Evolutionary conservation across 1,140 invertebrate species (phyloP).

Genomic region (Hyles vespertilio): DNA sequence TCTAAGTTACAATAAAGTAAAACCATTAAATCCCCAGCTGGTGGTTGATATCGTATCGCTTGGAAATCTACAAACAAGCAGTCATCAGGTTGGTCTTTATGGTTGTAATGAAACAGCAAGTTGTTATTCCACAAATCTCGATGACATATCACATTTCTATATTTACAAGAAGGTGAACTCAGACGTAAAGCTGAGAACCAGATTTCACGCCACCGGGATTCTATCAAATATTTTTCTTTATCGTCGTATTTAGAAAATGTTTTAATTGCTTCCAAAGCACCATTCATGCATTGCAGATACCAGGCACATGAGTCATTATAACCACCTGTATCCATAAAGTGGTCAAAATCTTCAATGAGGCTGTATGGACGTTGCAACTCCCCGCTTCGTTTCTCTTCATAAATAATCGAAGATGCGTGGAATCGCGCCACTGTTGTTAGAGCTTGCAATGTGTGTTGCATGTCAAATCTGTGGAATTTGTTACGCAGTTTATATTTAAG

Average conservation of each 20-base stretch:
- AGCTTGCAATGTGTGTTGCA: constrained; percentile 48
- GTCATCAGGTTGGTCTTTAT: constrained; percentile 45
- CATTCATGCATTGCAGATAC: constrained; percentile 53
- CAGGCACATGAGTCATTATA: constrained; percentile 39
- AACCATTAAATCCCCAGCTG: constrained; percentile 76
- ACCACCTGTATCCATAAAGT: constrained; percentile 39
- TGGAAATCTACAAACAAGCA: constrained; percentile 80
- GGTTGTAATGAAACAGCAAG: constrained; percentile 76
- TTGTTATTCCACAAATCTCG: constrained; percentile 81
- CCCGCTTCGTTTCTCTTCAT: constrained; percentile 47
- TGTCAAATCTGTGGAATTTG: constrained; percentile 53
- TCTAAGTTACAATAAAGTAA: constrained; percentile 57
- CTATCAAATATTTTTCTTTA: constrained; percentile 32
- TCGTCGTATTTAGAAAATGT: constrained; percentile 43
- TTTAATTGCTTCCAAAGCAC: constrained; percentile 46
- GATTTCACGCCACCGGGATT: constrained; percentile 42
- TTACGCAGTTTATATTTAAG: constrained; percentile 41
- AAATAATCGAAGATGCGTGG: constrained; percentile 56
- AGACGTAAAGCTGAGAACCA: constrained; percentile 44
- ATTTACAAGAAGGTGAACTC: constrained; percentile 31
- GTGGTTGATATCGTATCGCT: constrained; percentile 74
- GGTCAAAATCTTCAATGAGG: constrained; percentile 42
- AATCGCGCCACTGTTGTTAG: constrained; percentile 53
- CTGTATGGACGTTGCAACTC: constrained; percentile 27
- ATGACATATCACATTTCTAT: constrained; percentile 77